phyloP scores from a whole-genome alignment of 2,113 vertebrate species.

The Labrus mixtus region DNA sequence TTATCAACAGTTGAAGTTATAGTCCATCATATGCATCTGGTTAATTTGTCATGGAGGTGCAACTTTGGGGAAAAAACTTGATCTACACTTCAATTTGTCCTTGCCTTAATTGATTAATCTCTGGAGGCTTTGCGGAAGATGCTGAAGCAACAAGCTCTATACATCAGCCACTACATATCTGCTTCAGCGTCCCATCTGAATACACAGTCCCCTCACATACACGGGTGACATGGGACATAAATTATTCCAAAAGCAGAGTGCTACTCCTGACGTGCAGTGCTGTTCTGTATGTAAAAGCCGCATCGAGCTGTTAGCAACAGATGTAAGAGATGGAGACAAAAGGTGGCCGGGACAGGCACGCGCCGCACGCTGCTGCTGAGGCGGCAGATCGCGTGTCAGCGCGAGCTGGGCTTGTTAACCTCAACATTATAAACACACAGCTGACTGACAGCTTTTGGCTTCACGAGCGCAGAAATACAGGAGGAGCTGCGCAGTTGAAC shows the following conservation, averaged over 20 bases:
- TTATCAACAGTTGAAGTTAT: neutral
- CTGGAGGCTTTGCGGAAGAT: neutral
- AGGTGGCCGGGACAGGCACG: slow-evolving; percentile 65
- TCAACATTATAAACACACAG: slow-evolving; percentile 63
- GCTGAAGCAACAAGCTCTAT: slow-evolving; percentile 47
- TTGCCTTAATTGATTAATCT: no score
- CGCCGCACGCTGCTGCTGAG: slow-evolving; percentile 46
- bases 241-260: slow-evolving; percentile 66
- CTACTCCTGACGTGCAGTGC: slow-evolving; percentile 32
- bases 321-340: slow-evolving; percentile 58
- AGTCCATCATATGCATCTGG: no score
- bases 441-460: slow-evolving; percentile 58
- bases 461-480: slow-evolving; percentile 21
- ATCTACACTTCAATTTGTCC: no score
- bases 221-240: slow-evolving; percentile 38
- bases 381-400: slow-evolving; percentile 61
- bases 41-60: neutral
- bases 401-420: slow-evolving; percentile 67
- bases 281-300: slow-evolving; percentile 20
- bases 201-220: slow-evolving; percentile 35
- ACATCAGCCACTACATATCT: slow-evolving; percentile 39
- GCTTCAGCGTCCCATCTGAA: slow-evolving; percentile 41
- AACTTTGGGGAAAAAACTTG: no score
- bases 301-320: slow-evolving; percentile 46
- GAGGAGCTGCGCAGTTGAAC: neutral